Base-by-base conservation (phyloP, 2,113 vertebrate species). In the Mellivora capensis region DNA sequence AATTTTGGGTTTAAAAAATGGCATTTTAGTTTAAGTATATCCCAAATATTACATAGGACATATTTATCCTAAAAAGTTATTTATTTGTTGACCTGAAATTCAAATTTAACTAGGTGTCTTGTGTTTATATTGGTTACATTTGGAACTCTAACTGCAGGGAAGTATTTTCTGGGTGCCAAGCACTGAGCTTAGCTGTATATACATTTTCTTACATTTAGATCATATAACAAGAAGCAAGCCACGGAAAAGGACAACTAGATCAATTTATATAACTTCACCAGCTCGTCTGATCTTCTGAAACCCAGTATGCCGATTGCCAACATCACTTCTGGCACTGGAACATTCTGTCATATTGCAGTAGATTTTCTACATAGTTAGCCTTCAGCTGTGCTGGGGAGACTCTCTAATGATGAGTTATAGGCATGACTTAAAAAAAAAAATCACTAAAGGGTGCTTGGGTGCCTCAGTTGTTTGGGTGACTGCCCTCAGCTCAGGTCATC, bases 351-450 rank as follows among this genome's bases (percentile, higher is more conserved):
- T 27, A 18, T 34, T 8, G 1, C 59, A 64, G 62, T 52, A 71
- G 42, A 64, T 57, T 76, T 54, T 91, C 59, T 77, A 67, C 31
- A 44, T 77, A 97, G 95, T 95, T 96, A 92, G 52, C 69, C 79
- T 71, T 90, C 49, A 39, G 0, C 29, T 76, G 34, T 77, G 49
- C 59, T 54, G 34, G 61, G 90, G 62, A 80, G 47, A 77, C 27
- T 67, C n/a, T 64, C 82, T 5, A 18, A 4, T 47, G 77, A 88
- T 54, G 10, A 91, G 31, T 37, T 62, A 39, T 71, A 49, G 69
- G n/a, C 8, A 67, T 61, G 6, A 27, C 6, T 59, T 52, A 6
- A 34, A n/a, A 42, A 59, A 67, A 61, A 64, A 54, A 54, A 54
- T 54, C 52, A 54, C 17, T 54, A 54, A 54, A 54, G 52, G 15